Evolutionary conservation across 2,888 invertebrate genomes (phyloP), one percentile per base, ranked within the genome.

Genomic region (Phaedon cochleariae): DNA sequence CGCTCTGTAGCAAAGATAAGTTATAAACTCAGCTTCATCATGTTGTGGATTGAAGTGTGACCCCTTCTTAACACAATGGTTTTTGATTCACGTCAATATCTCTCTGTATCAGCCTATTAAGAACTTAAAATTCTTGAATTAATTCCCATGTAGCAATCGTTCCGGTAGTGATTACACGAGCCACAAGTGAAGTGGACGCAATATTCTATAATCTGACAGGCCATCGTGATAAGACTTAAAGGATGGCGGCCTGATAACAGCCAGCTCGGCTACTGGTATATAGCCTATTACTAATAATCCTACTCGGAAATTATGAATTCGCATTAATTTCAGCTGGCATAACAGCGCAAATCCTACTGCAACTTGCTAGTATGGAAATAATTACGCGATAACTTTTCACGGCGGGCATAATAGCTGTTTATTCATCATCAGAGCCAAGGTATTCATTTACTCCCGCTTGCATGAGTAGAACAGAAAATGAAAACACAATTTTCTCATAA

Each of bases 201-300:
- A 45, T 65, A 52, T 61, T 52, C 31, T 57, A n/a, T n/a, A 51
- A 65, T 66, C 66, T 59, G 66, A 66, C 62, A 59, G 51, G 15
- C 54, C 55, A 75, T 76, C 76, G 71, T 74, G 76, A 76, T 76
- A 74, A 71, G 69, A 68, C 59, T 59, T 76, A 73, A 76, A 64
- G 75, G 74, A 75, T 75, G 65, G 74, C 67, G 60, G 69, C 65
- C n/a, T 74, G 76, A 76, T 76, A 76, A 75, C 68, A 70, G 65
- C 67, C n/a, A 54, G 46, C 46, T 58, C 67, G 61, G 73, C 74
- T 74, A 74, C 74, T 65, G 41, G 73, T 20, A n/a, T n/a, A n/a
- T n/a, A 63, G 45, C 31, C 61, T 65, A 57, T 41, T 45, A 57
- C 57, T 10, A 57, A 29, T 57, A 57, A 45, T 57, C 46, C 41